Conservation (phyloP, 2,888 invertebrate species). For the Spisula solida region DNA sequence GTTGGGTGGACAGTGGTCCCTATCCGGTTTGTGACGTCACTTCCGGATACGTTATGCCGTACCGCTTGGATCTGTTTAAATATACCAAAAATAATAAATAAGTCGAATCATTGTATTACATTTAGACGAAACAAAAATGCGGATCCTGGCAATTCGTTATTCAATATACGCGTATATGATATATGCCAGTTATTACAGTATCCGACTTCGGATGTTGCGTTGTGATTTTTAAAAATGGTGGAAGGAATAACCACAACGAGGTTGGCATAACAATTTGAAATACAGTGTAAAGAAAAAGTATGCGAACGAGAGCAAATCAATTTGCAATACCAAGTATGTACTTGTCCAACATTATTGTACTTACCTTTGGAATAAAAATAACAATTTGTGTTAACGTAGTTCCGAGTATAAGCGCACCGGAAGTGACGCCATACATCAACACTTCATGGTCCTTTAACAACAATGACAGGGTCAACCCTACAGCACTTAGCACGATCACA, state of each 20-base stretch:
- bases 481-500: constrained; percentile 68
- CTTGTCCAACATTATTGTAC: background rate
- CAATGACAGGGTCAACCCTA: constrained; percentile 69
- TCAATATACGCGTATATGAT: no score
- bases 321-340: no score
- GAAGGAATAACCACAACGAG: no score
- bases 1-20: background rate
- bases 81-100: background rate
- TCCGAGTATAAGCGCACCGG: constrained; percentile 67
- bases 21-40: background rate
- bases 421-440: constrained; percentile 67
- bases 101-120: no score
- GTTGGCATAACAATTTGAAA: no score
- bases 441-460: constrained; percentile 63
- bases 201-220: no score
- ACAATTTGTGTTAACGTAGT: constrained; percentile 71
- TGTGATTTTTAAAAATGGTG: no score
- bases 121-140: no score
- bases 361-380: constrained; percentile 73
- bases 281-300: no score
- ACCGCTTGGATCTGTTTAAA: constrained; percentile 11
- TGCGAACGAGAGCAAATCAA: no score
- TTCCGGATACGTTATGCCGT: background rate
- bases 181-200: no score
- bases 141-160: no score